These are phyloP conservation scores for Nerophis ophidion DNA, from an alignment of 2,113 vertebrate species.

Conservation along the genomic window DNA sequence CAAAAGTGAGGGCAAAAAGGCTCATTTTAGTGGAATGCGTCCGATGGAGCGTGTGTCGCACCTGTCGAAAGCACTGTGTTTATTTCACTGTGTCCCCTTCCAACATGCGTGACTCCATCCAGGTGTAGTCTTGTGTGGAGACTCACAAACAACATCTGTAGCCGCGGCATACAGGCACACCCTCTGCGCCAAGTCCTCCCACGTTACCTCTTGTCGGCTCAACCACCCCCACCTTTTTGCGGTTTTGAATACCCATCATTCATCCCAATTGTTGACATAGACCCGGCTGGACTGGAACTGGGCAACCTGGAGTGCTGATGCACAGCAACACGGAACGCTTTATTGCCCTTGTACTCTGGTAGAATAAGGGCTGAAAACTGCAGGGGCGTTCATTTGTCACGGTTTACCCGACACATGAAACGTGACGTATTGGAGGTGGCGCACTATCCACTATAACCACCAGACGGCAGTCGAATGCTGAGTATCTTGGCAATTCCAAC, in stretches of 20 bases:
- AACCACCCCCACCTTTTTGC: constrained; percentile 34
- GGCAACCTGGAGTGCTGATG: constrained; percentile 28
- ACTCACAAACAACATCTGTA: constrained; percentile 58
- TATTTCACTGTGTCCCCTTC: constrained; percentile 23
- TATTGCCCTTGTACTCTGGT: too few relatives aligned
- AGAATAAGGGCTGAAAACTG: background rate
- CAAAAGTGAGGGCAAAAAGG: background rate
- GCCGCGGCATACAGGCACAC: constrained; percentile 31
- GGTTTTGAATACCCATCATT: constrained; percentile 21
- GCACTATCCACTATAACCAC: too few relatives aligned
- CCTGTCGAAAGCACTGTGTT: constrained; percentile 3
- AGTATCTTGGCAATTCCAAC: too few relatives aligned
- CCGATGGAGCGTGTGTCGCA: constrained; percentile 2
- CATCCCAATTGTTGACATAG: constrained; percentile 34
- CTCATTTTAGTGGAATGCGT: constrained; percentile 4
- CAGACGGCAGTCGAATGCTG: too few relatives aligned
- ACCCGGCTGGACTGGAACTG: constrained; percentile 17
- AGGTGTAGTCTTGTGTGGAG: constrained; percentile 31
- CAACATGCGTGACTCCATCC: background rate
- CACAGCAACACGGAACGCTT: background rate
- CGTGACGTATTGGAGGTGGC: too few relatives aligned
- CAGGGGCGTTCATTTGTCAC: too few relatives aligned
- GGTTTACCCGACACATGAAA: too few relatives aligned
- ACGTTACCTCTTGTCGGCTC: constrained; percentile 43
- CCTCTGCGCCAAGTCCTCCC: constrained; percentile 45